A percentile compares a stretch with the other conserved stretches of the same genome.
phyloP scores from a whole-genome alignment of 2,888 invertebrate species.

The Callinectes sapidus region DNA sequence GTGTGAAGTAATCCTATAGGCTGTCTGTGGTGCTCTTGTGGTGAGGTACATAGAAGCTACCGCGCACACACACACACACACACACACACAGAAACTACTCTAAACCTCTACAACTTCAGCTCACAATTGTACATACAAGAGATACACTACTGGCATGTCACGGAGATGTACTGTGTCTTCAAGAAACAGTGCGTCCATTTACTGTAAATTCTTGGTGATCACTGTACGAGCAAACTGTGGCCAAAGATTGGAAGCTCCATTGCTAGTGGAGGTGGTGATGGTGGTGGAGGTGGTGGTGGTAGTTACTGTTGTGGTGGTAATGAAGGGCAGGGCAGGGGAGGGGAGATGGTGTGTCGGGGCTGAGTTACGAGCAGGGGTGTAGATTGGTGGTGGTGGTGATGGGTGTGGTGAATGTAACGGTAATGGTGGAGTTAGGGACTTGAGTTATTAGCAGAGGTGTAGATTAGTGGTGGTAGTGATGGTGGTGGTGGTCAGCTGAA shows the following conservation, averaged over 20 bases:
- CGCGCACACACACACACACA: neutral
- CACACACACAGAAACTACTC: neutral
- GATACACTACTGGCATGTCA: neutral
- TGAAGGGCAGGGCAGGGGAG: neutral
- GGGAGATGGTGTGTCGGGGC: neutral
- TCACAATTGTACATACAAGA: neutral
- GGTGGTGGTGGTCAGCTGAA: neutral
- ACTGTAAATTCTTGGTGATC: neutral
- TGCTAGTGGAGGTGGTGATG: neutral
- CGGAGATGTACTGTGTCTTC: neutral
- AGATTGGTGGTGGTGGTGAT: slow-evolving; percentile 32
- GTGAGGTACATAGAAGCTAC: neutral
- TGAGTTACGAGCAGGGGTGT: neutral
- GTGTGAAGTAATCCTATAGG: neutral
- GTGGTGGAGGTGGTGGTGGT: neutral
- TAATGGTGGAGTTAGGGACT: neutral
- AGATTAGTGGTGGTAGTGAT: neutral
- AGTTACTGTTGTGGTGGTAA: neutral
- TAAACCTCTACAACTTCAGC: neutral
- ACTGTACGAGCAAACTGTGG: neutral
- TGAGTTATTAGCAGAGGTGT: slow-evolving; percentile 8
- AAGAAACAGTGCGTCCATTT: neutral
- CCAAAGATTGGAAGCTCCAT: neutral
- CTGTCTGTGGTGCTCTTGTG: neutral
- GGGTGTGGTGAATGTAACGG: neutral